Base-by-base conservation (phyloP, 1,140 invertebrate species). In the Ips nitidus region DNA sequence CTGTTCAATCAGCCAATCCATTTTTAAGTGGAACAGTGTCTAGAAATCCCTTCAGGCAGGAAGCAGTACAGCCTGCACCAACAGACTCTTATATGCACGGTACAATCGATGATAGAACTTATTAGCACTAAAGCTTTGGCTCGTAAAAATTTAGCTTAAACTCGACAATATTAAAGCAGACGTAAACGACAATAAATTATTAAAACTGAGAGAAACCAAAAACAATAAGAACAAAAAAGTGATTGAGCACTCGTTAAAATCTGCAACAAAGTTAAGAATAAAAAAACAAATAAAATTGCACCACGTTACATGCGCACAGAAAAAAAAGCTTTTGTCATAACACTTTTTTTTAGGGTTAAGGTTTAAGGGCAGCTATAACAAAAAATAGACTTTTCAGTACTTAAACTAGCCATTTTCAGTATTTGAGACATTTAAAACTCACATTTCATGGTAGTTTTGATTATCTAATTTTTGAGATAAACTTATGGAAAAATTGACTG, bases 41-140 rank as follows among this genome's bases (percentile, higher is more conserved):
- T 70, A 65, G 75, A 64, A 81, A 81, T 71, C 81, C 83, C 39
- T 82, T 84, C 56, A 77, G 76, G 8, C 81, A 83, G 66, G 86
- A 88, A 77, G 80, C 84, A 5, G 83, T 87, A 3, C 86, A 88
- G 75, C 87, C 87, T 1, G 83, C 84, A 53, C 77, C 86, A n/a
- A 81, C 84, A 66, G 82, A 84, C 66, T 78, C 82, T 60, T 83
- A 84, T 65, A 76, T 83, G 75, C 83, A 86, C 57, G 85, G 86
- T 42, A 83, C 82, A 42, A 80, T 84, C 56, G 81, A 84, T 38
- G 85, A 87, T 71, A 81, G 84, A 74, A 84, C 83, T 61, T 87
- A 86, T 76, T 86, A 84, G 75, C 66, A 41, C 4, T 50, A 22
- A 22, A 22, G 22, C 22, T 22, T 22, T 22, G 22, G 22, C 22